These are phyloP conservation scores for Zophobas morio DNA, from an alignment of 1,140 invertebrate genomes.

Conservation along the genomic window DNA sequence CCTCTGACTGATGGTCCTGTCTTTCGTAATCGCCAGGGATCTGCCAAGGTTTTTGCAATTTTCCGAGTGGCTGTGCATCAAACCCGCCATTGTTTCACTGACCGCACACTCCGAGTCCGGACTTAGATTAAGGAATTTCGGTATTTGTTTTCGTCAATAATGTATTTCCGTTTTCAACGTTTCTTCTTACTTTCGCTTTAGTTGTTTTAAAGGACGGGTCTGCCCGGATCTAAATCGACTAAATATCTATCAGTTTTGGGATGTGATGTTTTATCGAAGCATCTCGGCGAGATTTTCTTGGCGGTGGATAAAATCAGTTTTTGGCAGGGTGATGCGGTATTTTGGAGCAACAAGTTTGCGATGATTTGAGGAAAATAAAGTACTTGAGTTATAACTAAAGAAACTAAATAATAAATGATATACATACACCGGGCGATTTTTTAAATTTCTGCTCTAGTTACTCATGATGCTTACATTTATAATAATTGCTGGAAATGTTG, in stretches of 20 bases:
- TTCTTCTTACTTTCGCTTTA: slow-evolving; percentile 1
- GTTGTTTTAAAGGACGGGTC: not conserved
- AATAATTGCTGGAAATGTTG: too few relatives aligned
- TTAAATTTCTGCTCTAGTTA: too few relatives aligned
- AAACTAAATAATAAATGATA: too few relatives aligned
- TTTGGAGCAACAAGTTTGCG: too few relatives aligned
- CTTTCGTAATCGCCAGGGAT: slow-evolving; percentile 62
- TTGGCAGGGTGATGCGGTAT: too few relatives aligned
- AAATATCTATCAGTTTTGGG: slow-evolving; percentile 1
- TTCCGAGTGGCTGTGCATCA: slow-evolving; percentile 65
- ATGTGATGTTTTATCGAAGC: not conserved
- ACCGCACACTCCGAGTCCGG: slow-evolving; percentile 51
- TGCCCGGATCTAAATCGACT: not conserved
- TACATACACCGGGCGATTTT: too few relatives aligned
- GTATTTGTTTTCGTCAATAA: slow-evolving; percentile 54
- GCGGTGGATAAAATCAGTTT: not conserved
- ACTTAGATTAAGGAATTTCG: slow-evolving; percentile 50
- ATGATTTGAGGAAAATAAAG: too few relatives aligned
- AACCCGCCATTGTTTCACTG: slow-evolving; percentile 57
- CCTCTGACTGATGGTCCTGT: slow-evolving; percentile 63
- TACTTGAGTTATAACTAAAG: too few relatives aligned
- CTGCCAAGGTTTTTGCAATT: slow-evolving; percentile 63
- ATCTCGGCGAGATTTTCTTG: not conserved
- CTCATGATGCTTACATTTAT: too few relatives aligned
- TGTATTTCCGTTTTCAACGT: slow-evolving; percentile 45